Base-by-base conservation (phyloP, 2,888 invertebrate species). In the Camptogramma bilineatum region DNA sequence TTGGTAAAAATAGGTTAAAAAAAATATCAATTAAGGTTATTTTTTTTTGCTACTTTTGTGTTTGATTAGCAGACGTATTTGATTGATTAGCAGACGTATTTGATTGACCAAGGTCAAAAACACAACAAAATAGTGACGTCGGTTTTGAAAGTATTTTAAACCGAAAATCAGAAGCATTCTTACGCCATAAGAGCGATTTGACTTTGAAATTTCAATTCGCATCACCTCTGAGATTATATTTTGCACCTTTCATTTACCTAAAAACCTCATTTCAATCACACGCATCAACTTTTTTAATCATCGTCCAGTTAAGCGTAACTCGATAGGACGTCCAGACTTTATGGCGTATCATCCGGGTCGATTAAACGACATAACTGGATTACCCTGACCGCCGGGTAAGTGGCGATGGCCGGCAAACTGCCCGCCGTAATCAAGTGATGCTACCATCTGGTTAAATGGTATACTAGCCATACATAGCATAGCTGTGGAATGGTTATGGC, bases 301-400 rank as follows among this genome's bases (percentile, higher is more conserved):
- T 46, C 44, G 51, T 28, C 62, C 63, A 60, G 60, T 62, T 62
- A 65, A 16, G 56, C 44, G 64, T 76, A 75, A 71, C 69, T 73
- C 69, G 72, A 73, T 77, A 73, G 70, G 80, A 83, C 84, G 39
- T 17, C 48, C 50, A 80, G 83, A 82, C 81, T 82, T 79, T 76
- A 80, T 73, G 79, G 79, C 78, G 82, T 88, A 79, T 78, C 79
- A 73, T 71, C 78, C 80, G 81, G 81, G 76, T 89, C 87, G 90
- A 91, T 90, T 89, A 88, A 86, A 83, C 82, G 83, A 69, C 73
- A 77, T 90, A 90, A 91, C 84, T 75, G 83, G 85, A 89, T 91
- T 91, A 89, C 74, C 74, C 75, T 85, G 88, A 83, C 89, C 87
- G 84, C 78, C 82, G 83, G 84, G 78, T 85, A 87, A 89, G 88